These are phyloP conservation scores for Petrophora chlorosata DNA, from an alignment of 2,888 invertebrate species.

Conservation along the genomic window DNA sequence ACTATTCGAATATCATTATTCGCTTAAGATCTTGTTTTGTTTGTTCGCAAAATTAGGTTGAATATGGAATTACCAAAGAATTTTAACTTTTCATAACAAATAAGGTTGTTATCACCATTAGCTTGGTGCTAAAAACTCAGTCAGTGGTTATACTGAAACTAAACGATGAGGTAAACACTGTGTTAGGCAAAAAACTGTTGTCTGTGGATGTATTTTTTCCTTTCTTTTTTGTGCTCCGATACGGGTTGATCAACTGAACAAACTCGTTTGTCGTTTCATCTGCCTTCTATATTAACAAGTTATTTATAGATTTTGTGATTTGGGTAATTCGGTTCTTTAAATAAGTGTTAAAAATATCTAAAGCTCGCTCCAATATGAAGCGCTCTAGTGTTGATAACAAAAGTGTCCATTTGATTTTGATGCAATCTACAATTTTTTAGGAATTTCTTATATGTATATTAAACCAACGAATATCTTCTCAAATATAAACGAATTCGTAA, in stretches of 20 bases:
- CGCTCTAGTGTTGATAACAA: no score
- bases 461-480: no score
- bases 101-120: background rate
- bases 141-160: background rate
- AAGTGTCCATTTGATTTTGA: no score
- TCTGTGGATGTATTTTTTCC: background rate
- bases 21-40: background rate
- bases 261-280: conserved; percentile 10
- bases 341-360: background rate
- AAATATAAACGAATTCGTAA: no score
- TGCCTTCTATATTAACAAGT: background rate
- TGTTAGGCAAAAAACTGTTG: conserved; percentile 1
- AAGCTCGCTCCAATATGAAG: no score
- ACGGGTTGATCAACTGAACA: conserved; percentile 20
- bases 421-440: no score
- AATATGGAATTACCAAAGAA: background rate
- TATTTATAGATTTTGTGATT: conserved; percentile 6
- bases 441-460: no score
- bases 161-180: conserved; percentile 11
- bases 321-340: conserved; percentile 1
- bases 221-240: conserved; percentile 5
- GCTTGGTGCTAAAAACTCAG: background rate
- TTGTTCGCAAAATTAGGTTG: background rate
- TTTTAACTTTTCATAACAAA: background rate
- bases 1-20: conserved; percentile 10